Conservation (phyloP, 2,113 vertebrate species). For the Oreocharis arfaki region DNA sequence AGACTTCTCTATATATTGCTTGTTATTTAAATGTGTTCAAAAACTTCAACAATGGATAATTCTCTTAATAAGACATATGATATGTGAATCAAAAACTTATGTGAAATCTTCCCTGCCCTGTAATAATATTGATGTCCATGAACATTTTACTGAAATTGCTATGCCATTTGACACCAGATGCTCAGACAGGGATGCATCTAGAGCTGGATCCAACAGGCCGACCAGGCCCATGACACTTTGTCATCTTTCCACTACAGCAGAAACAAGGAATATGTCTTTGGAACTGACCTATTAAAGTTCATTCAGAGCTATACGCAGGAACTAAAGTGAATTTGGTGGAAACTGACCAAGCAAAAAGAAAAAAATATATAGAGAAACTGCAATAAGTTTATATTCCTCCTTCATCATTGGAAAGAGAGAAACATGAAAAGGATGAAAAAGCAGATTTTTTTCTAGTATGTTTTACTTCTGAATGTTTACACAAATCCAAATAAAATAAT, state of each 20-base stretch:
- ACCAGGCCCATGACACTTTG: not conserved
- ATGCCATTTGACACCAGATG: not conserved
- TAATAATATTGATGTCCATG: not conserved
- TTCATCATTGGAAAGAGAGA: not conserved
- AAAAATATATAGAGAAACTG: not conserved
- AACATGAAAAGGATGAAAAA: not conserved
- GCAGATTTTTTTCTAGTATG: not conserved
- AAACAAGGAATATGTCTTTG: not conserved
- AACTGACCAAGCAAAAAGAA: not conserved
- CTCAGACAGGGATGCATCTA: not conserved
- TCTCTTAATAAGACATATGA: not conserved
- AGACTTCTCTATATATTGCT: not conserved
- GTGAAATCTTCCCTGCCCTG: not conserved
- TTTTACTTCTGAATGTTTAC: conserved; percentile 10
- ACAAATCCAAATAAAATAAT: not conserved
- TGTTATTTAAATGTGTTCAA: not conserved
- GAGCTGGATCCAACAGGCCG: not conserved
- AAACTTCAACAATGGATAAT: not conserved
- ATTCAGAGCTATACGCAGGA: not conserved
- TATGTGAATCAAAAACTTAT: not conserved
- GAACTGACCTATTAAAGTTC: not conserved
- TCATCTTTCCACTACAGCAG: not conserved
- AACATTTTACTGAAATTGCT: not conserved
- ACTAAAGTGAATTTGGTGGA: not conserved
- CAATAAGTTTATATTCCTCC: not conserved